phyloP scores from a whole-genome alignment of 2,113 vertebrate genomes.

The Pantherophis guttatus region DNA sequence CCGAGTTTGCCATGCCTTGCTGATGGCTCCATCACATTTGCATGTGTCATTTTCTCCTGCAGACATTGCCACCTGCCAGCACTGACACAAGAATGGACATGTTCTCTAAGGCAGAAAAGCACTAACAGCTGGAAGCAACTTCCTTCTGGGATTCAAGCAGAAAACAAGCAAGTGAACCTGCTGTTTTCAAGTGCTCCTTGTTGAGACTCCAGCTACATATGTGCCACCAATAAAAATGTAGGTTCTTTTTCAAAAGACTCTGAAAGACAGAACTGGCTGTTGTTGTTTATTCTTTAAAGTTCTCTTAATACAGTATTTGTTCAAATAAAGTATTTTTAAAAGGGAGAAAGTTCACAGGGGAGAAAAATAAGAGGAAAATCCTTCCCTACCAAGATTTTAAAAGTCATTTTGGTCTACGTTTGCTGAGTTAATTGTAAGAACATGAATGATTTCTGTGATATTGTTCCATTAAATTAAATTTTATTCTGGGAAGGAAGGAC shows the following conservation, averaged over 20 bases:
- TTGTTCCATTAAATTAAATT: neutral
- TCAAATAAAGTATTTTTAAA: neutral
- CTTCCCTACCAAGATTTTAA: neutral
- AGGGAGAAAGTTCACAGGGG: neutral
- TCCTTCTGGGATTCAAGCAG: conserved; percentile 7
- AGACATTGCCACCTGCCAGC: conserved; percentile 10
- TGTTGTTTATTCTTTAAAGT: conserved; percentile 11
- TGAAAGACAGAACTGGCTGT: conserved; percentile 1
- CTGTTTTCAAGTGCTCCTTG: conserved; percentile 38
- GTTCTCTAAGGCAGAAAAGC: conserved; percentile 21
- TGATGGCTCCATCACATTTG: conserved; percentile 50
- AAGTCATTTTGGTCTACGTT: neutral
- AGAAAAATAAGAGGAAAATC: neutral
- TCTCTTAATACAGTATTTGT: neutral
- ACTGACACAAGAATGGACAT: neutral
- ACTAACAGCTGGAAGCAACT: conserved; percentile 20
- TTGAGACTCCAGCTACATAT: conserved; percentile 1
- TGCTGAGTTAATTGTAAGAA: neutral
- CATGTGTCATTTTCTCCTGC: conserved; percentile 41
- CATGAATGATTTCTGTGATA: neutral
- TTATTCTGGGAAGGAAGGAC: neutral
- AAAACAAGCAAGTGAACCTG: neutral
- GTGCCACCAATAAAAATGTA: neutral
- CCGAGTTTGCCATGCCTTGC: conserved; percentile 30
- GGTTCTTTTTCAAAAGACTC: conserved; percentile 11